A percentile compares a stretch with the other conserved stretches of the same genome.
These are phyloP conservation scores for Gallirallus australis DNA, from an alignment of 2,797 vertebrate genomes.

Conservation along the genomic window DNA sequence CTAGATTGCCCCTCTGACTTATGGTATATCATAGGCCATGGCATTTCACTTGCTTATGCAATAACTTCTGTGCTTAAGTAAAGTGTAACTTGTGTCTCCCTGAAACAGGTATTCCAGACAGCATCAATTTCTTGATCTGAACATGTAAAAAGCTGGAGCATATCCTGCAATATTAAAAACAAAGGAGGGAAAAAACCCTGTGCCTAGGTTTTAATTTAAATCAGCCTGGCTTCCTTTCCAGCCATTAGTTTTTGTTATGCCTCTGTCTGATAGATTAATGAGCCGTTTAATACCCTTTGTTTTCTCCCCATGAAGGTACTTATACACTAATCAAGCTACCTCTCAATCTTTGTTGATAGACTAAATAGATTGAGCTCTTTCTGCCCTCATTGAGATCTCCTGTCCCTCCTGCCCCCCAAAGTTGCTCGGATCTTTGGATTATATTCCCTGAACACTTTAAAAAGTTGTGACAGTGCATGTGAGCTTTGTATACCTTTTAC, in stretches of 20 bases:
- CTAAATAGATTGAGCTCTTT: slow-evolving; percentile 41
- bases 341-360: slow-evolving; percentile 54
- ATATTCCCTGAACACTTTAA: background rate
- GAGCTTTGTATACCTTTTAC: background rate
- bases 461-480: background rate
- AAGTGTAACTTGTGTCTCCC: background rate
- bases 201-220: slow-evolving; percentile 40
- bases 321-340: slow-evolving; percentile 60
- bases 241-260: slow-evolving; percentile 61
- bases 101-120: background rate
- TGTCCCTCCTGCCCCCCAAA: background rate
- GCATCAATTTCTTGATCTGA: background rate
- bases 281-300: slow-evolving; percentile 65
- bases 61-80: background rate
- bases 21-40: rapidly evolving
- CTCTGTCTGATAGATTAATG: slow-evolving; percentile 60
- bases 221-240: slow-evolving; percentile 39
- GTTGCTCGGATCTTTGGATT: background rate
- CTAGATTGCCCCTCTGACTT: background rate
- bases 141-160: background rate
- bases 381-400: background rate
- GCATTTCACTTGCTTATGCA: background rate
- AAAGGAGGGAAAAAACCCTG: background rate
- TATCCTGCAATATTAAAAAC: background rate
- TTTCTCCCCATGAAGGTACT: slow-evolving; percentile 59